phyloP scores from a whole-genome alignment of 2,888 invertebrate genomes.

The Lottia gigantea region DNA sequence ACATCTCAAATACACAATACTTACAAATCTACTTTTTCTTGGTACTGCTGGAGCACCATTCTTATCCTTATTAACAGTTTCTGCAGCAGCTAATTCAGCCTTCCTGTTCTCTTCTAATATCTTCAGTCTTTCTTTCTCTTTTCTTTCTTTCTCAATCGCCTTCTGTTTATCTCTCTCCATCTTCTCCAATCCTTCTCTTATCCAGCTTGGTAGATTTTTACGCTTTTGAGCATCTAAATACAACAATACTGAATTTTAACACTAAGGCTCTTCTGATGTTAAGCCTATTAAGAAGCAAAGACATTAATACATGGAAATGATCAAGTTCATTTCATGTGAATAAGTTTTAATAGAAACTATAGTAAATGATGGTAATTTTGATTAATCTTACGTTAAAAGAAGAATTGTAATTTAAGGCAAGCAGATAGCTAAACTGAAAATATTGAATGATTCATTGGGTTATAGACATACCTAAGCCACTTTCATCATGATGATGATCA shows the following conservation, averaged over 20 bases:
- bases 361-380: no score
- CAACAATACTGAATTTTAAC: no score
- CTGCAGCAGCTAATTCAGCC: conserved; percentile 34
- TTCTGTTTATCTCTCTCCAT: conserved; percentile 79
- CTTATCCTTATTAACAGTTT: conserved; percentile 37
- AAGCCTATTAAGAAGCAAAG: no score
- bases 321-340: no score
- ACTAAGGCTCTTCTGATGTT: no score
- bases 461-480: conserved; percentile 20
- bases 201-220: conserved; percentile 95
- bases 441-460: no score
- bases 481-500: conserved; percentile 16
- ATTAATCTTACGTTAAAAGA: no score
- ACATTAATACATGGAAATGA: no score
- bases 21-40: conserved; percentile 74
- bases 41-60: conserved; percentile 68
- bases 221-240: conserved; percentile 70
- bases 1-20: conserved; percentile 41
- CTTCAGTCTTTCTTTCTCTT: conserved; percentile 60
- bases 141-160: conserved; percentile 76
- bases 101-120: conserved; percentile 7
- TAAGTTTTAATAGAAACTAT: no score
- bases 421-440: no score
- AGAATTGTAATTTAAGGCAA: no score
- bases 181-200: conserved; percentile 95